Base-by-base conservation (phyloP, 2,113 vertebrate genomes). In the Cyphomyrus plagiostoma region DNA sequence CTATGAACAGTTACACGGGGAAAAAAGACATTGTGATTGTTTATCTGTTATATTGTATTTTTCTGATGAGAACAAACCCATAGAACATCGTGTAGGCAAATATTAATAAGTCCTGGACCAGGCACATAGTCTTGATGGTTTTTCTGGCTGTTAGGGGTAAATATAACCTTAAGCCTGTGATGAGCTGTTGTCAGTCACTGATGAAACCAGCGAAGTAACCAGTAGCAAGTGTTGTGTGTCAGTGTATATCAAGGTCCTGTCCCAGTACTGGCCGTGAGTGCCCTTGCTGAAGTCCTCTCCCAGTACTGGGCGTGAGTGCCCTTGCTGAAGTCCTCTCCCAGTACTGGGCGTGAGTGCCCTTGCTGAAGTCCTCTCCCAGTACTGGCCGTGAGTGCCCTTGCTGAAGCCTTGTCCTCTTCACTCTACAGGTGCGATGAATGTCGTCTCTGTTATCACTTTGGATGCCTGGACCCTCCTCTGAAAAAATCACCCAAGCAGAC, bases 401-500 rank as follows among this genome's bases (percentile, higher is more conserved):
- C 23, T 46, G 21, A 84, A n/a, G 8, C 3, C 62, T 2, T 89
- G 58, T 77, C 87, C 94, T 94, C 74, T 93, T 91, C 92, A 94
- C 92, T 77, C 90, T 93, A 89, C 95, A 99, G 98, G 93, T 99
- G 98, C 95, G 98, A 99, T 91, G 97, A 99, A 94, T 99, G 98
- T 94, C 97, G 92, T 56, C 97, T 99, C 90, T 99, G 97, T 94
- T 99, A 99, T 94, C 98, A 99, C 95, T 99, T 99, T 82, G 98
- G 98, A 82, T 99, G 98, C 91, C 95, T 99, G 95, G 98, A 99
- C 93, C 98, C 98, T 94, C 98, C 98, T n/a, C 95, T 99, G 95
- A 99, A 98, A 97, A 99, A 99, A 92, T 99, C 98, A 88, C 98
- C 98, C 88, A 99, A 99, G 92, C 98, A 99, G 94, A 98, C 98